Percentiles rank a stretch among this genome's conserved stretches.
phyloP scores from a whole-genome alignment of 1,140 invertebrate genomes.

The Orius laevigatus region DNA sequence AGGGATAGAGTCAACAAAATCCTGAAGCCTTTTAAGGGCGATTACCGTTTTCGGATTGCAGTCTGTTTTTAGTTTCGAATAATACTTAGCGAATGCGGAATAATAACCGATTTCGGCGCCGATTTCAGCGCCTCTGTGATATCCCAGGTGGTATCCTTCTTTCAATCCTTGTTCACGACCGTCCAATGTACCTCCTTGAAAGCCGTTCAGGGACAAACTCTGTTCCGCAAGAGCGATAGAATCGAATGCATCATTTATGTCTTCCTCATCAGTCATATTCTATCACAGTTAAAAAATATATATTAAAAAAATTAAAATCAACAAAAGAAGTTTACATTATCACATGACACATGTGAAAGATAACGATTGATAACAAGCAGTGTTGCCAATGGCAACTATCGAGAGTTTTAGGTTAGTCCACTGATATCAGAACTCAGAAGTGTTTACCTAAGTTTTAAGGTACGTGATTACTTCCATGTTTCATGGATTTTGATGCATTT shows the following conservation, averaged over 20 bases:
- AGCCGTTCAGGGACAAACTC: conserved; percentile 15
- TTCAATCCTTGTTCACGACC: conserved; percentile 21
- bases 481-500: too few species aligned
- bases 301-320: neutral
- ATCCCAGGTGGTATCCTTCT: conserved; percentile 26
- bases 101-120: conserved; percentile 27
- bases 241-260: conserved; percentile 25
- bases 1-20: conserved; percentile 2
- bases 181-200: conserved; percentile 23
- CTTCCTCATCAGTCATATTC: conserved; percentile 5
- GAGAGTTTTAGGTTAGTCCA: too few species aligned
- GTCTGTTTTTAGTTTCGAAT: neutral
- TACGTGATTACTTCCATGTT: too few species aligned
- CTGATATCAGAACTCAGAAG: too few species aligned
- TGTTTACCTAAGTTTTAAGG: too few species aligned
- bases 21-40: neutral
- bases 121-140: conserved; percentile 25
- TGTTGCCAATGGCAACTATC: too few species aligned
- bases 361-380: too few species aligned
- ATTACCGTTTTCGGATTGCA: neutral
- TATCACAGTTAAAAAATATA: neutral
- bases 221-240: conserved; percentile 23
- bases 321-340: neutral
- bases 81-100: conserved; percentile 11
- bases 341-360: too few species aligned